Evolutionary conservation across 1,140 invertebrate genomes (phyloP).

Genomic region (Drosophila prosaltans): DNA sequence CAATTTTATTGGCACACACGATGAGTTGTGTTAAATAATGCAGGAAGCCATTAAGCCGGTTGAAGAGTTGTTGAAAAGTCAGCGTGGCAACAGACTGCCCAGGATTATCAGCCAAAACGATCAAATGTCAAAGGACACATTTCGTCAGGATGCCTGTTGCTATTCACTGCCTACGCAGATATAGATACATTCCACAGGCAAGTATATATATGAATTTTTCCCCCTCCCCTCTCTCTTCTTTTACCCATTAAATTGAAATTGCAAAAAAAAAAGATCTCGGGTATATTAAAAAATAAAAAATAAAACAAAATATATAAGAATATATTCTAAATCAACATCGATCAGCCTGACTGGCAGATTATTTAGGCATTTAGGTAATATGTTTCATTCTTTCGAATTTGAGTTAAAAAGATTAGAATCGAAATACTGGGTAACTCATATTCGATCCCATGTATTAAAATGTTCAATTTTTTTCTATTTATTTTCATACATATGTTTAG

Average conservation of each 20-base stretch:
- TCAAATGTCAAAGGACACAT: slow-evolving; percentile 83
- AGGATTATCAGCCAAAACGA: slow-evolving; percentile 69
- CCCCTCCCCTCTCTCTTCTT: background rate
- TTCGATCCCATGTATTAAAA: background rate
- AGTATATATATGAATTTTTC: slow-evolving; percentile 41
- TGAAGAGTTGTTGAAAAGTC: slow-evolving; percentile 57
- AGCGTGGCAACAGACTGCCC: slow-evolving; percentile 37
- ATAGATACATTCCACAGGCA: slow-evolving; percentile 9
- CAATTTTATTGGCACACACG: slow-evolving; percentile 66
- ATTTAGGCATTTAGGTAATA: too few species aligned
- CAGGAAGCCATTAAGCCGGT: slow-evolving; percentile 66
- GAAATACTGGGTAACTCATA: background rate
- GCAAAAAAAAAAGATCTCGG: too few species aligned
- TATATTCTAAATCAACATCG: too few species aligned
- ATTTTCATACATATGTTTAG: slow-evolving; percentile 56
- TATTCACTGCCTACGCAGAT: slow-evolving; percentile 70
- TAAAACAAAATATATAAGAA: too few species aligned
- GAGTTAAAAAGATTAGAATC: too few species aligned
- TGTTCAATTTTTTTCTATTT: slow-evolving; percentile 42
- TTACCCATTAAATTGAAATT: background rate
- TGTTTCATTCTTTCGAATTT: too few species aligned
- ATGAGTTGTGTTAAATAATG: slow-evolving; percentile 66
- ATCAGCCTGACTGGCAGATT: too few species aligned
- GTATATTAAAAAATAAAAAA: too few species aligned
- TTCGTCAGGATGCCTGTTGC: slow-evolving; percentile 71